phyloP scores from a whole-genome alignment of 2,888 invertebrate genomes.

The Thera obeliscata region DNA sequence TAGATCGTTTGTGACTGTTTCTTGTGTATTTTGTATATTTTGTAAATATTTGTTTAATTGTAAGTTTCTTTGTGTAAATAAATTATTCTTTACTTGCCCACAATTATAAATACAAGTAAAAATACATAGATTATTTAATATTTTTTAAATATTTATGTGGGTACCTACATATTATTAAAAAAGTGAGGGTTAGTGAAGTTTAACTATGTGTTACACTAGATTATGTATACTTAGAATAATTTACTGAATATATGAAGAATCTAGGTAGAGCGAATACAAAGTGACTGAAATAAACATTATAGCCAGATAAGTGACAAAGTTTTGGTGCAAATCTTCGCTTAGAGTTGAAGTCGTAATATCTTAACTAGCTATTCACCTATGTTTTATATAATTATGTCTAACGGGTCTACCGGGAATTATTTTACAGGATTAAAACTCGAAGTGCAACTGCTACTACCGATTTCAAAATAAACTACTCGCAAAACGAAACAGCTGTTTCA shows the following conservation, averaged over 20 bases:
- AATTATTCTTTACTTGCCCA: too few species aligned
- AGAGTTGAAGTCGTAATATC: constrained; percentile 18
- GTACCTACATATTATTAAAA: background rate
- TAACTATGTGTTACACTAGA: background rate
- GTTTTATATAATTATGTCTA: constrained; percentile 3
- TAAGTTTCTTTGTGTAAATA: too few species aligned
- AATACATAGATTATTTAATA: background rate
- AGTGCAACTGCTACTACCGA: constrained; percentile 8
- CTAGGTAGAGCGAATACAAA: constrained; percentile 17
- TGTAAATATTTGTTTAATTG: too few species aligned
- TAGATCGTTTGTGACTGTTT: too few species aligned
- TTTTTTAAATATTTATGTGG: constrained; percentile 9
- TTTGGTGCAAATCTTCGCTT: constrained; percentile 17
- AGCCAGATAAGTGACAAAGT: constrained; percentile 12
- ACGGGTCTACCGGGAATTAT: constrained; percentile 2
- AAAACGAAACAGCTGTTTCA: constrained; percentile 11
- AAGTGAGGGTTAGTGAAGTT: constrained; percentile 9
- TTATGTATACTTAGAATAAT: background rate
- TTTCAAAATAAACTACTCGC: constrained; percentile 3
- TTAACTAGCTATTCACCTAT: constrained; percentile 1
- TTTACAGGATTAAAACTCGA: background rate
- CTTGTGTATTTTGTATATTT: too few species aligned
- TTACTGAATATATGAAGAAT: constrained; percentile 18
- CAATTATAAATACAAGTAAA: background rate
- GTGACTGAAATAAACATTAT: constrained; percentile 18